Base-by-base conservation (phyloP, 2,888 invertebrate species). In the Cephus pulcher region DNA sequence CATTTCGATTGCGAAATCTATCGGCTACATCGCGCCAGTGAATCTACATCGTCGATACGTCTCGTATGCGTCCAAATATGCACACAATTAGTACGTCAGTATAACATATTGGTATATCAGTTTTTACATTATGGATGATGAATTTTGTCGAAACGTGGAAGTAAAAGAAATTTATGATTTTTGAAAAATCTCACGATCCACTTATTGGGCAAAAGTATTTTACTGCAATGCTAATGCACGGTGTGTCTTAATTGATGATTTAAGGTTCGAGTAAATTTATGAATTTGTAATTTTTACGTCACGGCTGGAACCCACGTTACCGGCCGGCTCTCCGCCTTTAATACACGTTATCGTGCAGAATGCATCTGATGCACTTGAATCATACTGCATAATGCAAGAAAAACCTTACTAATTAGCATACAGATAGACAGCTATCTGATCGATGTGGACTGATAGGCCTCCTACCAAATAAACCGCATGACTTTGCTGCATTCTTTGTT, bases 401-500 rank as follows among this genome's bases (percentile, higher is more conserved):
- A 33, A 71, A 32, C 30, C 71, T 12, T 30, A 23, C 32, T 71
- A 30, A 71, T 74, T 78, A 78, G 75, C 78, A 70, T 78, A 75
- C 75, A 70, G 69, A 70, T 75, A 75, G 78, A 75, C 73, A 37
- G 77, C 34, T 34, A 74, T 68, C 35, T 70, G 77, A 69, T 75
- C 35, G 77, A 74, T 69, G 70, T 32, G 69, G 34, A 40, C 40
- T 32, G 75, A 78, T 30, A 30, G 30, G 32, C 71, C 11, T 71
- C 34, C 34, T 77, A 69, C 69, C 78, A 75, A 74, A 74, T 70
- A 71, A 78, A 75, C 75, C 75, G 78, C 78, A 75, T 78, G 71
- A 71, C 71, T 71, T 71, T 34, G 71, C 71, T 33, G 30, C 71
- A 34, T 34, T 71, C 32, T 34, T 32, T 34, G 9, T 34, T 32